Evolutionary conservation across 2,888 invertebrate genomes (phyloP).

Genomic region (Germaria angustata): DNA sequence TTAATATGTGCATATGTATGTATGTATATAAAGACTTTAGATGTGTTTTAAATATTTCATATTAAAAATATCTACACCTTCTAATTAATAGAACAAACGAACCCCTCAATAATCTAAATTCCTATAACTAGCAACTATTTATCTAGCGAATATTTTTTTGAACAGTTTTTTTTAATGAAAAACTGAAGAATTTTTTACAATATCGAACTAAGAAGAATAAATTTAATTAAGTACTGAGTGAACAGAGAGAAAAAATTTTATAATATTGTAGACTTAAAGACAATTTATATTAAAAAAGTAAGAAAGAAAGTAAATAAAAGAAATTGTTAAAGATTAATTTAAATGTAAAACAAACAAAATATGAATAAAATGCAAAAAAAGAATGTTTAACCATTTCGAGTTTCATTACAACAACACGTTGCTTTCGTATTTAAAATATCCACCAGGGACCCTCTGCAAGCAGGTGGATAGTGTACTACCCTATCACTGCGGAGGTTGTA

Average conservation of each 20-base stretch:
- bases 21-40: slow-evolving; percentile 12
- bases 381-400: not conserved
- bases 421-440: no score
- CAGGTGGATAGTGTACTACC: no score
- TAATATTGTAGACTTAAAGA: slow-evolving; percentile 46
- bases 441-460: no score
- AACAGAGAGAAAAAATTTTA: slow-evolving; percentile 21
- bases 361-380: slow-evolving; percentile 27
- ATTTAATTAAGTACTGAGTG: not conserved
- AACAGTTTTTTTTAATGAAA: not conserved
- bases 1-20: not conserved
- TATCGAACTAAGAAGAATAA: slow-evolving; percentile 18
- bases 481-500: no score
- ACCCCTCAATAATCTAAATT: not conserved
- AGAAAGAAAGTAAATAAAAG: slow-evolving; percentile 1
- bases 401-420: no score
- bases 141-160: slow-evolving; percentile 8
- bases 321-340: slow-evolving; percentile 36
- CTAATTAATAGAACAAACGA: not conserved
- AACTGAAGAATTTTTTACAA: slow-evolving; percentile 24
- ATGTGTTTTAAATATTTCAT: slow-evolving; percentile 27
- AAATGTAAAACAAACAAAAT: slow-evolving; percentile 36
- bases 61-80: slow-evolving; percentile 21
- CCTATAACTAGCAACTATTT: not conserved
- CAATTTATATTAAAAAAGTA: slow-evolving; percentile 9